Base-by-base conservation (phyloP, 2,113 vertebrate species). In the Atherinomorus stipes region DNA sequence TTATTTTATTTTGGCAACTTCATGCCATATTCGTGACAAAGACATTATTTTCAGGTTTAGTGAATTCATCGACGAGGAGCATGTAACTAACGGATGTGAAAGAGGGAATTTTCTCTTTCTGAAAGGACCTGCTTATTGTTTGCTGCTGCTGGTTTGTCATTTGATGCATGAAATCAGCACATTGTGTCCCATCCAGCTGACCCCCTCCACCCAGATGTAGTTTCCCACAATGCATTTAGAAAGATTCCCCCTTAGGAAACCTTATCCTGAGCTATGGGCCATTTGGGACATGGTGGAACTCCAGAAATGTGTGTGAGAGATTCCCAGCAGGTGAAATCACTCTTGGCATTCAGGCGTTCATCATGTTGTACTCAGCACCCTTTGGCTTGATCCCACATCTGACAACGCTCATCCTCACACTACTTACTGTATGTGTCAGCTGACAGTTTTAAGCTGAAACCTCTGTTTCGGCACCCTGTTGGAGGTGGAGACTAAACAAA, bases 261-360 rank as follows among this genome's bases (percentile, higher is more conserved):
- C 44, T 11, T 51, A 81, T 61, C 78, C 56, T 62, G 69, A 74
- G 62, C 72, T 22, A 10, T 53, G 67, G 60, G 77, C 74, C 34
- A 28, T 23, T 42, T 51, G 66, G 49, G 62, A 60, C 42, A 1
- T 16, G 37, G 22, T 38, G 74, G 66, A 75, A 81, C 78, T 49
- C 66, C 70, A 54, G 4, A 37, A 31, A 49, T 73, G 53, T 42
- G 53, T 49, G 28, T 52, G n/a, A n/a, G n/a, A 61, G 51, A 84
- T 84, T 86, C 78, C 78, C 75, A n/a, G 37, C n/a, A 45, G 74
- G 45, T 85, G 80, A 83, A 26, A 47, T 83, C 77, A 85, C 44
- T 16, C 45, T 63, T 40, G 9, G 38, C 74, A 65, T 57, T 82
- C 76, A 49, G 71, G 18, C 19, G 19, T 62, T 54, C 54, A 63